These are phyloP conservation scores for Aurelia aurita complex sp. Pacific DNA, from an alignment of 30 jellyfish, hydroid and myxozoan species.

Conservation along the genomic window DNA sequence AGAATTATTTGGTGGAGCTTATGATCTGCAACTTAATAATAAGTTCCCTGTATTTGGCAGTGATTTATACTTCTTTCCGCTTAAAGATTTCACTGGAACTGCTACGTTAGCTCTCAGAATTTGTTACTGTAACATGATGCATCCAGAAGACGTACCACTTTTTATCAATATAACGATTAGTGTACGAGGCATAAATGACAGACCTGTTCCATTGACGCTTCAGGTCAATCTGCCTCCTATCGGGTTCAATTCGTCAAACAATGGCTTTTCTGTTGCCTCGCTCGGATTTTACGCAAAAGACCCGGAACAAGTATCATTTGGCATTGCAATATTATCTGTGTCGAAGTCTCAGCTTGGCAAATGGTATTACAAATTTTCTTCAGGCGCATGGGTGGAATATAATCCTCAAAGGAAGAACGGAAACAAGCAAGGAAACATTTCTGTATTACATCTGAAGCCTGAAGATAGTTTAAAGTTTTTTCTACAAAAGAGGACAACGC, in stretches of 20 bases:
- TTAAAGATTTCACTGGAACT: slow-evolving; percentile 20
- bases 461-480: slow-evolving; percentile 49
- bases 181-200: slow-evolving; percentile 59
- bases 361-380: slow-evolving; percentile 51
- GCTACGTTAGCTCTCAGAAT: slow-evolving; percentile 39
- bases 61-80: slow-evolving; percentile 28
- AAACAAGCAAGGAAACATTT: background rate
- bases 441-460: slow-evolving; percentile 41
- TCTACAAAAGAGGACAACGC: slow-evolving; percentile 18
- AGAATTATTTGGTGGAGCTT: background rate
- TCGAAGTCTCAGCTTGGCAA: slow-evolving; percentile 46
- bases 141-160: background rate
- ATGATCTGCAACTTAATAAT: background rate
- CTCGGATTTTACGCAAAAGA: slow-evolving; percentile 34
- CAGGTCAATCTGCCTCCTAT: slow-evolving; percentile 58
- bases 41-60: slow-evolving; percentile 22
- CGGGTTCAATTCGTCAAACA: slow-evolving; percentile 68
- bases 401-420: background rate
- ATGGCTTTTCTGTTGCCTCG: slow-evolving; percentile 64
- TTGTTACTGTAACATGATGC: slow-evolving; percentile 30
- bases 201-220: slow-evolving; percentile 25
- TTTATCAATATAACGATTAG: slow-evolving; percentile 21
- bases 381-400: slow-evolving; percentile 57
- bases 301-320: slow-evolving; percentile 55
- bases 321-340: slow-evolving; percentile 48